A percentile compares a stretch with the other conserved stretches of the same genome.
Evolutionary conservation across 2,113 vertebrate species (phyloP).

Genomic region (Calidris pugnax): DNA sequence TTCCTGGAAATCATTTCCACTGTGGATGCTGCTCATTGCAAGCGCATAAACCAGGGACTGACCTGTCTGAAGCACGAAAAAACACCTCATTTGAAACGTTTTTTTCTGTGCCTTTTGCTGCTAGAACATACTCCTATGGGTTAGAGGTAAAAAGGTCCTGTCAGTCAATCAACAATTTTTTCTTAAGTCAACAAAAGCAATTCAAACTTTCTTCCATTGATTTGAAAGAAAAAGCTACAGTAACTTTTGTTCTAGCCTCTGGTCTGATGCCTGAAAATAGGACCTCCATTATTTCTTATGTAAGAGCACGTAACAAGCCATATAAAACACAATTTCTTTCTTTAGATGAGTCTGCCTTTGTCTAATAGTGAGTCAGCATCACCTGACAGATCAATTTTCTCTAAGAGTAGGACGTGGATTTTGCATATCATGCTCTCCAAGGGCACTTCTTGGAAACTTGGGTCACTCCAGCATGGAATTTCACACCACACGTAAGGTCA

Average conservation of each 20-base stretch:
- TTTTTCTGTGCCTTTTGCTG: background rate
- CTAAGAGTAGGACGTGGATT: slow-evolving; percentile 36
- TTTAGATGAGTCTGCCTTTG: background rate
- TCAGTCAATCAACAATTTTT: background rate
- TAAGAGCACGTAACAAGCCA: background rate
- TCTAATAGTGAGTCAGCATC: slow-evolving; percentile 49
- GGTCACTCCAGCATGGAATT: slow-evolving; percentile 39
- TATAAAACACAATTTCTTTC: background rate
- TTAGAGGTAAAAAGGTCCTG: background rate
- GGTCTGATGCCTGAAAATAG: background rate
- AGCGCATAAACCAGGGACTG: background rate
- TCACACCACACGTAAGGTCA: background rate
- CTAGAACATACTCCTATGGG: background rate
- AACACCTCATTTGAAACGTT: background rate
- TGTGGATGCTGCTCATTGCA: background rate
- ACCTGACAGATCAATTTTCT: slow-evolving; percentile 50
- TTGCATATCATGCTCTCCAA: background rate
- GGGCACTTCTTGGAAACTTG: slow-evolving; percentile 58
- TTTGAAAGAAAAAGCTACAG: background rate
- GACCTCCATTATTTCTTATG: background rate
- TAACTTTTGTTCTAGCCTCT: background rate
- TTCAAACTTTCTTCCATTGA: background rate
- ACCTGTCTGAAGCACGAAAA: background rate
- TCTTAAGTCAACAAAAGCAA: background rate
- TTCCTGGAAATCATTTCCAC: background rate